A percentile compares a stretch with the other conserved stretches of the same genome.
phyloP scores from a whole-genome alignment of 2,888 invertebrate genomes.

The Chymomyza fuscimana region DNA sequence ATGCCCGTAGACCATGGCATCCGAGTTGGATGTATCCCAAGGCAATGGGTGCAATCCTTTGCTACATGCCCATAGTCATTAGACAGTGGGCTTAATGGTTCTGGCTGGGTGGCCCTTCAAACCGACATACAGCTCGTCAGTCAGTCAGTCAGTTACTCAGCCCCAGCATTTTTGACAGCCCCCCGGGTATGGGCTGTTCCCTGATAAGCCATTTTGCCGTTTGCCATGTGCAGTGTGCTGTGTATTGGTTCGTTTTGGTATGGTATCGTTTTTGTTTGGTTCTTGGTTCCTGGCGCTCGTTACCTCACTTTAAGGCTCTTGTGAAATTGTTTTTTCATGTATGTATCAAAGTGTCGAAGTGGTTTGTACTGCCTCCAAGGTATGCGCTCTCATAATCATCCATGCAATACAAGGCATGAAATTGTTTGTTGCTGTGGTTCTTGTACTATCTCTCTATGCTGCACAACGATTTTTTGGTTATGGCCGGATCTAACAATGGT shows the following conservation, averaged over 20 bases:
- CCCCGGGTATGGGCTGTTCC: background rate
- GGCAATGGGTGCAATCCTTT: constrained; percentile 10
- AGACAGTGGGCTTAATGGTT: constrained; percentile 1
- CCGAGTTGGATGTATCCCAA: constrained; percentile 5
- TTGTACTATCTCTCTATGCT: no score
- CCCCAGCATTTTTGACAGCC: no score
- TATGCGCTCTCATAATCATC: constrained; percentile 8
- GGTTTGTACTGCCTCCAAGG: constrained; percentile 5
- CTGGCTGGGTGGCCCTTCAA: background rate
- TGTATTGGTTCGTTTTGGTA: background rate
- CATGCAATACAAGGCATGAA: constrained; percentile 2
- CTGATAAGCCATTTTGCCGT: constrained; percentile 33
- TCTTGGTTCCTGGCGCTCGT: constrained; percentile 30
- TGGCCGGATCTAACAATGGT: constrained; percentile 29
- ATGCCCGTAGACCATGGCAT: constrained; percentile 53
- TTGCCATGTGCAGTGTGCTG: constrained; percentile 11
- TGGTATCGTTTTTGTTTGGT: constrained; percentile 10
- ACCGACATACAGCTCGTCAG: background rate
- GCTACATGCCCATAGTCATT: constrained; percentile 29
- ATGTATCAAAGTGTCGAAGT: constrained; percentile 25
- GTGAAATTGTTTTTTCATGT: constrained; percentile 64
- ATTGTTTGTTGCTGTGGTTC: constrained; percentile 12
- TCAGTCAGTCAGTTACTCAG: background rate
- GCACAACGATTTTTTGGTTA: background rate
- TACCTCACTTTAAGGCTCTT: constrained; percentile 52